A percentile compares a stretch with the other conserved stretches of the same genome.
Evolutionary conservation across 2,888 invertebrate species (phyloP).

Genomic region (Drosophila mettleri): DNA sequence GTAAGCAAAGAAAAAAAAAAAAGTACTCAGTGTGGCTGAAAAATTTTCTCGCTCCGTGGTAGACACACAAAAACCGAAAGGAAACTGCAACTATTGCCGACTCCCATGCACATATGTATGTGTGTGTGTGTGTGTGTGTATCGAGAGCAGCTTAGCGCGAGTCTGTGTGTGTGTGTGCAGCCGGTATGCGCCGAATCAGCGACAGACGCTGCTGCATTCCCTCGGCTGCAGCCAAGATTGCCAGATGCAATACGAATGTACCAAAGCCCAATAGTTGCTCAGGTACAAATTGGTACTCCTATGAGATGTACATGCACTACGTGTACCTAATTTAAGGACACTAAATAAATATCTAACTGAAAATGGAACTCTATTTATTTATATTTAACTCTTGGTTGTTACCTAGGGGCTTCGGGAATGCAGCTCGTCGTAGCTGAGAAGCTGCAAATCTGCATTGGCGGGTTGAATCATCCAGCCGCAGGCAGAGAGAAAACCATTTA

Average conservation of each 20-base stretch:
- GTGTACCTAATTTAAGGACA: too few relatives aligned
- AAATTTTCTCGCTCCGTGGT: slow-evolving; percentile 48
- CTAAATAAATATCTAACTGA: not conserved
- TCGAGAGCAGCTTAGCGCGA: slow-evolving; percentile 1
- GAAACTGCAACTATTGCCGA: slow-evolving; percentile 51
- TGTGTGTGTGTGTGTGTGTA: slow-evolving; percentile 6
- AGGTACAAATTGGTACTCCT: not conserved
- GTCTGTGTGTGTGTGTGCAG: slow-evolving; percentile 11
- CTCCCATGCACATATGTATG: slow-evolving; percentile 4
- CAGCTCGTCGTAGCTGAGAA: slow-evolving; percentile 15
- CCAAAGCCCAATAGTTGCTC: not conserved
- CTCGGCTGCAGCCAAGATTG: slow-evolving; percentile 2
- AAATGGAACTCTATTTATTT: not conserved
- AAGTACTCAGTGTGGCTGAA: not conserved
- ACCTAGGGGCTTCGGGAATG: slow-evolving; percentile 10
- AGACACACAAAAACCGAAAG: slow-evolving; percentile 60
- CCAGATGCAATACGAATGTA: not conserved
- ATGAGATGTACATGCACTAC: too few relatives aligned
- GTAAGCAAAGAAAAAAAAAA: not conserved
- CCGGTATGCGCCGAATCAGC: slow-evolving; percentile 69
- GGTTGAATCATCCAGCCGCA: slow-evolving; percentile 8
- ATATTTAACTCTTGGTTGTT: not conserved
- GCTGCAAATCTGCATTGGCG: slow-evolving; percentile 36
- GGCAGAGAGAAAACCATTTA: not conserved
- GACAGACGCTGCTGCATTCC: slow-evolving; percentile 16